Evolutionary conservation across 1,140 invertebrate species (phyloP).

Genomic region (Andricus grossulariae): DNA sequence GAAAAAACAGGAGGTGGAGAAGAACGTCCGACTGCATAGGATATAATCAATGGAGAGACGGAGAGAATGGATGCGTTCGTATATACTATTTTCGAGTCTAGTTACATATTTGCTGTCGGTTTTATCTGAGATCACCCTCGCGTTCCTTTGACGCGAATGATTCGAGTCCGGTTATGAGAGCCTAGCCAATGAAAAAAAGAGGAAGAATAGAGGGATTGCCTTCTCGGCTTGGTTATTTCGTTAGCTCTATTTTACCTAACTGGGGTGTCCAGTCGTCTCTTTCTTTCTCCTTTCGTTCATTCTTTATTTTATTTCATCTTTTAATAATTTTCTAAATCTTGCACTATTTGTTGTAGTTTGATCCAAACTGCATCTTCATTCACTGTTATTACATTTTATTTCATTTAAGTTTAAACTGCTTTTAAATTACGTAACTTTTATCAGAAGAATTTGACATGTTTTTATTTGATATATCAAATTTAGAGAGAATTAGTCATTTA

Average conservation of each 20-base stretch:
- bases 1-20: neutral
- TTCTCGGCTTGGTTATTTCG: constrained; percentile 54
- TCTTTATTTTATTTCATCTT: neutral
- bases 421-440: no score
- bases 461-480: no score
- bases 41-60: constrained; percentile 29
- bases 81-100: constrained; percentile 50
- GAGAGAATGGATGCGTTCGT: constrained; percentile 31
- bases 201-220: constrained; percentile 37
- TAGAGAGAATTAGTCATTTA: no score
- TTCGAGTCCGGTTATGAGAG: constrained; percentile 56
- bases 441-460: no score
- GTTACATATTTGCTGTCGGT: constrained; percentile 60
- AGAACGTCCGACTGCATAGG: constrained; percentile 10
- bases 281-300: constrained; percentile 33
- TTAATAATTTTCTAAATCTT: neutral
- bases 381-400: no score
- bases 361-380: neutral
- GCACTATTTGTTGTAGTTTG: neutral
- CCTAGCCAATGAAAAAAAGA: constrained; percentile 27
- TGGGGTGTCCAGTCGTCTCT: constrained; percentile 36
- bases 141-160: constrained; percentile 50
- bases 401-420: no score
- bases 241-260: constrained; percentile 53
- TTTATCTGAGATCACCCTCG: constrained; percentile 60